Percentiles rank a stretch among this genome's conserved stretches.
Evolutionary conservation across 2,888 invertebrate genomes (phyloP).

Genomic region (Cyaniris semiargus): DNA sequence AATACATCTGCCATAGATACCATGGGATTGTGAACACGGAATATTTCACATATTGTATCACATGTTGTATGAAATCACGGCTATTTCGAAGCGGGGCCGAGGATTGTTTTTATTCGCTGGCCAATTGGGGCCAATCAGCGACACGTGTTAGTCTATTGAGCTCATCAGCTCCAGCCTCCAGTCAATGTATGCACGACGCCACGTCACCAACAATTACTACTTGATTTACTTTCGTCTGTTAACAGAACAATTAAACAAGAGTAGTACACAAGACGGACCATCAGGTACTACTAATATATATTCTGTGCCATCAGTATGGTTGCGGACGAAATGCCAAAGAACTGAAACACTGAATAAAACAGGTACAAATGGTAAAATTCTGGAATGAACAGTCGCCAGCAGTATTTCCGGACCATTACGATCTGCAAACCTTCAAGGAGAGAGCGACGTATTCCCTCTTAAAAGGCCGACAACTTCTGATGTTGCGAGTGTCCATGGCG

Average conservation of each 20-base stretch:
- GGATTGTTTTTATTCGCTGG: constrained; percentile 80
- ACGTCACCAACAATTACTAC: constrained; percentile 19
- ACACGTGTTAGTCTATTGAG: constrained; percentile 76
- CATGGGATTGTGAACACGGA: constrained; percentile 62
- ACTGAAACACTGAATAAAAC: no score
- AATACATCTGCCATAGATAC: constrained; percentile 32
- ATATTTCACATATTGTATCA: constrained; percentile 69
- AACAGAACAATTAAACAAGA: background rate
- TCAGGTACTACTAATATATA: no score
- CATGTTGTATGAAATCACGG: constrained; percentile 80
- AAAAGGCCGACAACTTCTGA: no score
- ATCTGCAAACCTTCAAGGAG: no score
- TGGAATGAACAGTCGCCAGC: no score
- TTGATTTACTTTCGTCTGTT: constrained; percentile 6
- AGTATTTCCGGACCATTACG: no score
- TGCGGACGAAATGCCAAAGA: no score
- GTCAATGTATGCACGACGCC: constrained; percentile 47
- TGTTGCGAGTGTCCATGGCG: no score
- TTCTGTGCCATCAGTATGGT: no score
- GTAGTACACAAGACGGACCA: background rate
- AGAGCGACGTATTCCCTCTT: no score
- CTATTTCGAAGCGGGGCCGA: constrained; percentile 70
- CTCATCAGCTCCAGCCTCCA: constrained; percentile 49
- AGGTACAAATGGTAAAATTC: background rate
- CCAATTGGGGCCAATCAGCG: constrained; percentile 80